A percentile compares a stretch with the other conserved stretches of the same genome.
Evolutionary conservation across 2,797 vertebrate genomes (phyloP).

Genomic region (Gymnodraco acuticeps): DNA sequence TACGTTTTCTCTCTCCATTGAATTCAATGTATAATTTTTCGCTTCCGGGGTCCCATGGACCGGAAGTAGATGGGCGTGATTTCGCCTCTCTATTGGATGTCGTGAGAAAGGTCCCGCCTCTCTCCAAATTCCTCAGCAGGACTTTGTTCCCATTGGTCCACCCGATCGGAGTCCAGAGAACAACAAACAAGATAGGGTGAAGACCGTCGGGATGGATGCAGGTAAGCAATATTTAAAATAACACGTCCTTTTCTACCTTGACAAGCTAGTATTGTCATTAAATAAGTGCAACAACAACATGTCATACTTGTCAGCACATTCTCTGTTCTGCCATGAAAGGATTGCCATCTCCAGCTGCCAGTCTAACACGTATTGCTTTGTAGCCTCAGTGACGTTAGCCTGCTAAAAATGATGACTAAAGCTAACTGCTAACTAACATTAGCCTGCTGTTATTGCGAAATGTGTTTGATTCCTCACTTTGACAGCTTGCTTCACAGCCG

Average conservation of each 20-base stretch:
- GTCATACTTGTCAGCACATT: neutral
- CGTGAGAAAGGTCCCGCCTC: constrained; percentile 38
- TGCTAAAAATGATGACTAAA: constrained; percentile 78
- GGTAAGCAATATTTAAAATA: constrained; percentile 74
- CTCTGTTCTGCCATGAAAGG: neutral
- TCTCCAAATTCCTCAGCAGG: constrained; percentile 34
- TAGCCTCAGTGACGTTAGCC: constrained; percentile 70
- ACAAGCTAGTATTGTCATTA: neutral
- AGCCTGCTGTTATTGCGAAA: constrained; percentile 50
- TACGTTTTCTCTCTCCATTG: too few species aligned
- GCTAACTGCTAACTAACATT: constrained; percentile 71
- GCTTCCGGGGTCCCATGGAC: too few species aligned
- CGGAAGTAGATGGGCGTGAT: too few species aligned
- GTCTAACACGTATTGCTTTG: constrained; percentile 38
- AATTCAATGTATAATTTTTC: too few species aligned
- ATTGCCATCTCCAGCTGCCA: constrained; percentile 3
- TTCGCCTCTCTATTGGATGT: too few species aligned
- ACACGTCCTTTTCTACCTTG: neutral
- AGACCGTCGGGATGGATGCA: constrained; percentile 89
- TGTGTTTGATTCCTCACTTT: constrained; percentile 13
- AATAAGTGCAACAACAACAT: neutral
- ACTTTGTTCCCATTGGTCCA: constrained; percentile 72
- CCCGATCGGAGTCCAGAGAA: constrained; percentile 59
- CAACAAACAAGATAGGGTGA: constrained; percentile 86
- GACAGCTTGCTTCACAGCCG: constrained; percentile 46